These are phyloP conservation scores for Heliopora coerulea DNA, from an alignment of 92 coral and sea anemone genomes.

Conservation along the genomic window DNA sequence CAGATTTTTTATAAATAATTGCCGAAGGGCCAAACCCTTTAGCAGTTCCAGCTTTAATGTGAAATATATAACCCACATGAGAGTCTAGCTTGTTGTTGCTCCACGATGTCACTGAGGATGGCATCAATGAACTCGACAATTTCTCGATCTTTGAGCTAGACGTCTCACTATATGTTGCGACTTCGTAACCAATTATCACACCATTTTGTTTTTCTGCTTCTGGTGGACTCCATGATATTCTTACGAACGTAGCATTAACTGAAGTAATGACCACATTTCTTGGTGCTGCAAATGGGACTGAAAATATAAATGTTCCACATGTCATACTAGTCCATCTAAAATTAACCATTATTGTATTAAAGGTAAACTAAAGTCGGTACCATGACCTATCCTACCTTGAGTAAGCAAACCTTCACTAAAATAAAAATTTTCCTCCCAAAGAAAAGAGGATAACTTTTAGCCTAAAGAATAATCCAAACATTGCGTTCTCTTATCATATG, in stretches of 20 bases:
- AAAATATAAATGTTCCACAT: too few relatives aligned
- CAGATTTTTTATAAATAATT: conserved; percentile 17
- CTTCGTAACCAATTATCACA: conserved; percentile 29
- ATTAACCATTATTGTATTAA: too few relatives aligned
- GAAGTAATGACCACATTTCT: not conserved
- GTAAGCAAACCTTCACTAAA: too few relatives aligned
- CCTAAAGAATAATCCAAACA: too few relatives aligned
- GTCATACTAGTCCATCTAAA: too few relatives aligned
- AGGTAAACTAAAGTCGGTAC: too few relatives aligned
- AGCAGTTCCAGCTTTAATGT: conserved; percentile 28
- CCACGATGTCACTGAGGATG: conserved; percentile 10
- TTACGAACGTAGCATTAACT: conserved; percentile 1
- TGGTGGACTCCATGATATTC: conserved; percentile 21
- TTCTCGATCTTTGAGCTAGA: conserved; percentile 11
- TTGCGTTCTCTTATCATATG: too few relatives aligned
- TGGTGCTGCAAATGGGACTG: conserved; percentile 18
- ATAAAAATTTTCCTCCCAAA: too few relatives aligned
- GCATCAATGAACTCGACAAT: conserved; percentile 9
- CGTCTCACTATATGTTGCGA: not conserved
- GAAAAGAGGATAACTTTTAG: too few relatives aligned
- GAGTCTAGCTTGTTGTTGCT: not conserved
- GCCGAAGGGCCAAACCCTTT: conserved; percentile 35
- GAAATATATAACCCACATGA: conserved; percentile 17
- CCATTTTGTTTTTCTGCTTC: conserved; percentile 21
- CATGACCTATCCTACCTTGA: too few relatives aligned